Evolutionary conservation across 2,113 vertebrate genomes (phyloP).

Genomic region (Lepisosteus osseus): DNA sequence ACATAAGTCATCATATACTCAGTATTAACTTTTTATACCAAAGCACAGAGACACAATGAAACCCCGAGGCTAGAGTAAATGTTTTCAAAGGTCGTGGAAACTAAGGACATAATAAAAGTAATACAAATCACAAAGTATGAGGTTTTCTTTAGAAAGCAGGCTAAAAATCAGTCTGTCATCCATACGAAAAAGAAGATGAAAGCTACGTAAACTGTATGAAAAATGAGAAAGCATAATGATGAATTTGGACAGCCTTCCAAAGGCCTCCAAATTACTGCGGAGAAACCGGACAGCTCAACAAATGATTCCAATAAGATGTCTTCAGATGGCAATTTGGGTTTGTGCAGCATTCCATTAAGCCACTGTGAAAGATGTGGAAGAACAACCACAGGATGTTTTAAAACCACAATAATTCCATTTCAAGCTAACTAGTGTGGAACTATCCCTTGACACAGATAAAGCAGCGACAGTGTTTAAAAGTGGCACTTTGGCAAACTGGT

Average conservation of each 20-base stretch:
- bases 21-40: conserved; percentile 12
- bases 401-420: too few species aligned
- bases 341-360: too few species aligned
- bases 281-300: too few species aligned
- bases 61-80: conserved; percentile 20
- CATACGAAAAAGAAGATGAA: not conserved
- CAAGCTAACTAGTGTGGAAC: too few species aligned
- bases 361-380: too few species aligned
- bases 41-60: conserved; percentile 22
- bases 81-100: conserved; percentile 22
- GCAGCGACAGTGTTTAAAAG: too few species aligned
- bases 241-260: not conserved
- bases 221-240: conserved; percentile 4
- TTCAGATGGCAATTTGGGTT: not conserved
- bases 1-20: conserved; percentile 12
- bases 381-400: too few species aligned
- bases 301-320: not conserved
- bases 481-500: too few species aligned
- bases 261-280: not conserved
- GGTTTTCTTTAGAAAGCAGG: conserved; percentile 24
- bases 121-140: conserved; percentile 18
- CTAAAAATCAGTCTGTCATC: conserved; percentile 19
- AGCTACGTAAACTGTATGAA: not conserved
- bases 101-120: conserved; percentile 21
- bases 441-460: too few species aligned